Percentiles rank a stretch among this genome's conserved stretches.
These are phyloP conservation scores for Macrosiphum euphorbiae DNA, from an alignment of 2,888 invertebrate species.

Conservation along the genomic window DNA sequence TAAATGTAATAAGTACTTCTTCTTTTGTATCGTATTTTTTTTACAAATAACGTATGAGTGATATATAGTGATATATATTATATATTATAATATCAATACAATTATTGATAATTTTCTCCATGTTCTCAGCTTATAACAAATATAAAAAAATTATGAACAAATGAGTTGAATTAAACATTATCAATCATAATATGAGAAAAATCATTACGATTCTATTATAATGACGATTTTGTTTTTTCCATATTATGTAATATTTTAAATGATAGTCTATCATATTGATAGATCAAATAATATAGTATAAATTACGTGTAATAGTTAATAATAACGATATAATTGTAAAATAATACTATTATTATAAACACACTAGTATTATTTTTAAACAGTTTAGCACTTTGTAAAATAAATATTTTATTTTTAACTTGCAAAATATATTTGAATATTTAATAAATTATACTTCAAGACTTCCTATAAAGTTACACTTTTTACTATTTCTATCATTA, in stretches of 20 bases:
- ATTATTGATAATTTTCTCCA: neutral
- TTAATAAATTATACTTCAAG: neutral
- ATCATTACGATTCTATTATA: neutral
- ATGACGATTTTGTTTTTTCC: neutral
- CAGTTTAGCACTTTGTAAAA: neutral
- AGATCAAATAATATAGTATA: neutral
- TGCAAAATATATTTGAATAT: neutral
- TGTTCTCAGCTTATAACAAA: neutral
- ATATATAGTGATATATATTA: too few relatives aligned
- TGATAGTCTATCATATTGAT: too few relatives aligned
- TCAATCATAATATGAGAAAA: neutral
- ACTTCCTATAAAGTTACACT: too few relatives aligned
- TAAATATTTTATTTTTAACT: neutral
- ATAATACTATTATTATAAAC: neutral
- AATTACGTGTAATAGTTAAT: neutral
- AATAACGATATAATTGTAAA: neutral
- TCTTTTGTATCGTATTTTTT: neutral
- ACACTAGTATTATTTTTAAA: neutral
- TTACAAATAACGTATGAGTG: neutral
- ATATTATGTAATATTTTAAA: neutral
- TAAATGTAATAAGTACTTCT: neutral
- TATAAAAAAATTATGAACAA: neutral
- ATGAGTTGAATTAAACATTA: neutral
- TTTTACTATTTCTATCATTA: neutral
- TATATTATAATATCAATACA: neutral